Evolutionary conservation across 1,140 invertebrate genomes (phyloP), one percentile per base, ranked within the genome.

Genomic region (Drosophila pandora): DNA sequence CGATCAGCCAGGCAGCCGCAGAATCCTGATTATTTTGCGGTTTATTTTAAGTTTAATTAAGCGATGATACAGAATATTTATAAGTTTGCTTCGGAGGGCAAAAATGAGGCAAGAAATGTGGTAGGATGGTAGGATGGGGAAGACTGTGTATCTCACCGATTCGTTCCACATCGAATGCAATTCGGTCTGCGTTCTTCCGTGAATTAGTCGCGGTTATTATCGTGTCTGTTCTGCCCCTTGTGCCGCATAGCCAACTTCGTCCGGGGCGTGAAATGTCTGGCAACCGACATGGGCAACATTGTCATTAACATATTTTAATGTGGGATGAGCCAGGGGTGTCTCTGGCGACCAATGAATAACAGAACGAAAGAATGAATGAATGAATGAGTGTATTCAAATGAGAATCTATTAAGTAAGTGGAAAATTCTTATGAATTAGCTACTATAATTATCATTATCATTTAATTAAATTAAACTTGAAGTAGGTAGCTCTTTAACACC

Each of bases 151-250:
- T 43, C 41, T 5, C 25, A 6, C 56, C 13, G 41, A 84, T 84
- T 84, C 65, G 80, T 79, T 64, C 57, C 76, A 59, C 41, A 28
- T 61, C 81, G 72, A 84, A 84, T 84, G 76, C 72, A 63, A 84
- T 84, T 84, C 80, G 80, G 75, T 84, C 5, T 68, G 80, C 76
- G 69, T 74, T 57, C 62, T 76, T 57, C 79, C 84, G 82, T 87
- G 83, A 76, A 87, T 87, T 87, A 88, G 83, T 88, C 79, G 74
- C 83, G 83, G 83, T 67, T 76, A 79, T 87, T 88, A 88, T 76
- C 83, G 59, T 80, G 76, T 77, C 81, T 77, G 70, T 63, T 69
- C 12, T 17, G 9, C 62, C 64, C 34, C 37, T 23, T 32, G 30
- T 22, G 30, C 17, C 13, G 21, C 12, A 37, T 37, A 37, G 34